Percentiles rank a stretch among this genome's conserved stretches.
phyloP scores from a whole-genome alignment of 2,888 invertebrate species.

The Phaedon cochleariae region DNA sequence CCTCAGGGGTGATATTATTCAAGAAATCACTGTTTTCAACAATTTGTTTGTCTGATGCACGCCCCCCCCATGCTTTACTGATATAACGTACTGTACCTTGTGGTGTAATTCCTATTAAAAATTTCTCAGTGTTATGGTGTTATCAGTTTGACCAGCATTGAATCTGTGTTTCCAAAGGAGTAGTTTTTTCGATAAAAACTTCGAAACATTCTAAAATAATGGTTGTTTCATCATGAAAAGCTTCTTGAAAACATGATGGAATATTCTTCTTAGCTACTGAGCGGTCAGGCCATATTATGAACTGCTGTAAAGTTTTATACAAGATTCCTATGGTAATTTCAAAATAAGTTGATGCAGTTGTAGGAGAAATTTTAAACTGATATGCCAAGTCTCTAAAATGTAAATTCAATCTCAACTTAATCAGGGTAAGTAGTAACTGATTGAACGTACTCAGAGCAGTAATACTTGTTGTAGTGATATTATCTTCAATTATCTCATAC shows the following conservation, averaged over 20 bases:
- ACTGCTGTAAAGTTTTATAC: slow-evolving; percentile 20
- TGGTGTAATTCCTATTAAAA: slow-evolving; percentile 32
- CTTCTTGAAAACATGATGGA: slow-evolving; percentile 30
- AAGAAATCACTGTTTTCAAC: slow-evolving; percentile 1
- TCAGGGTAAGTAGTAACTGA: slow-evolving; percentile 23
- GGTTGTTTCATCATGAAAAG: slow-evolving; percentile 24
- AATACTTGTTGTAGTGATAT: slow-evolving; percentile 17
- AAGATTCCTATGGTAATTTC: slow-evolving; percentile 9
- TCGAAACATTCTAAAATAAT: slow-evolving; percentile 34
- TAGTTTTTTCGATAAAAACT: slow-evolving; percentile 30
- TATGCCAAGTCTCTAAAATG: slow-evolving; percentile 27
- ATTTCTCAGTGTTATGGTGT: slow-evolving; percentile 35
- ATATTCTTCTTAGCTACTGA: slow-evolving; percentile 24
- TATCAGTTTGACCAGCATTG: slow-evolving; percentile 36
- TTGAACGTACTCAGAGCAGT: slow-evolving; percentile 19
- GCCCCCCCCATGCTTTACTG: slow-evolving; percentile 15
- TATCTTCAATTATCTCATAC: slow-evolving; percentile 5
- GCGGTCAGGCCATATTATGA: slow-evolving; percentile 30
- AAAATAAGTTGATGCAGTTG: slow-evolving; percentile 18
- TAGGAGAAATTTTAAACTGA: slow-evolving; percentile 16
- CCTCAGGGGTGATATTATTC: slow-evolving; percentile 16
- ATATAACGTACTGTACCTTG: slow-evolving; percentile 22
- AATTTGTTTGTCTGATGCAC: slow-evolving; percentile 7
- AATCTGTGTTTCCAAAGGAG: slow-evolving; percentile 3
- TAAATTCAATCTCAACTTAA: slow-evolving; percentile 26